Evolutionary conservation across 2,797 vertebrate genomes (phyloP).

Genomic region (Aeoliscus strigatus): DNA sequence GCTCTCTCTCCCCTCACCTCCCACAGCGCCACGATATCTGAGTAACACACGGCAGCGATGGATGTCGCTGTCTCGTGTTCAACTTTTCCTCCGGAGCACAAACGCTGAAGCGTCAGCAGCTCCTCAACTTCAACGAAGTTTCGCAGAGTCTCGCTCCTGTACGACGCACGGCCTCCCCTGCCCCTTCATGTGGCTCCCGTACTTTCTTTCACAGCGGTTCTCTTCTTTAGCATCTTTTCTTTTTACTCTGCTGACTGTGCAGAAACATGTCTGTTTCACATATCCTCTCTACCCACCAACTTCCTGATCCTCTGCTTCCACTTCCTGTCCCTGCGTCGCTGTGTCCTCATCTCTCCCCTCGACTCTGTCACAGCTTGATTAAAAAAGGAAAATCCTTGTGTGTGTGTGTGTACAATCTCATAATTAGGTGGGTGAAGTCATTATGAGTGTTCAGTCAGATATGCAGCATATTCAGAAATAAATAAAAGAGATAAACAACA

Average conservation of each 20-base stretch:
- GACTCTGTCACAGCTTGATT: conserved; percentile 9
- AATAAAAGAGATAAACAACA: too few species aligned
- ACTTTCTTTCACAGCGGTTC: background rate
- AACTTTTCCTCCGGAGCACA: conserved; percentile 16
- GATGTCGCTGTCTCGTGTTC: conserved; percentile 13
- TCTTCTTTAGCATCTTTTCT: conserved; percentile 14
- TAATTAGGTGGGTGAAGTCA: too few species aligned
- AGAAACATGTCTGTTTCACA: conserved; percentile 7
- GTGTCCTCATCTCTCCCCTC: conserved; percentile 5
- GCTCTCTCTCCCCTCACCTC: conserved; percentile 20
- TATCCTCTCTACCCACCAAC: background rate
- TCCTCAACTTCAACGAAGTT: conserved; percentile 13
- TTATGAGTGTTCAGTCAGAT: too few species aligned
- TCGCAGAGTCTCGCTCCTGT: conserved; percentile 1
- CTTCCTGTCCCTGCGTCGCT: conserved; percentile 3
- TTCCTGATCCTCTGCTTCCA: background rate
- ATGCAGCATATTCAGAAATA: too few species aligned
- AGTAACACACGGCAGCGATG: conserved; percentile 30
- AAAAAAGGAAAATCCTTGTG: too few species aligned
- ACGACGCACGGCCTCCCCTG: conserved; percentile 6
- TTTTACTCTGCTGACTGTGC: conserved; percentile 22
- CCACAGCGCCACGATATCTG: conserved; percentile 27
- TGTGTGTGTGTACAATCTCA: too few species aligned
- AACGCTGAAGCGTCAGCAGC: conserved; percentile 14
- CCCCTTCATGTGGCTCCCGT: conserved; percentile 24